Base-by-base conservation (phyloP, 2,113 vertebrate species). In the Puntigrus tetrazona region DNA sequence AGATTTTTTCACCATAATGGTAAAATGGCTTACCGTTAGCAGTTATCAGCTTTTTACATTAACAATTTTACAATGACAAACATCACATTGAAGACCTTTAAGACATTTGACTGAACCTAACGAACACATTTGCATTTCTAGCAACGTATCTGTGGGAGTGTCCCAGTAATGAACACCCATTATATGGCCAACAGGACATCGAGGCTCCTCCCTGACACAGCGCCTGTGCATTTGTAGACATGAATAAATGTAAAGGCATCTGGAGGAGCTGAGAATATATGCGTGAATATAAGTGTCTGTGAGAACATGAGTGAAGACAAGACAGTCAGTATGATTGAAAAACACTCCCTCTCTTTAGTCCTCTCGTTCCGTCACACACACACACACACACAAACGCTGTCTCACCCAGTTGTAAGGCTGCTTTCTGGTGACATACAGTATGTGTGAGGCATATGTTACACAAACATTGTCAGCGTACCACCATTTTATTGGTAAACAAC, bases 401-500 rank as follows among this genome's bases (percentile, higher is more conserved):
- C 38, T 36, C 81, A 73, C 18, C 73, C 78, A 78, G 83, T 81
- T 72, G 88, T 78, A 82, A 50, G 45, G 41, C 67, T 86, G 45
- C n/a, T 65, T 83, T 82, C 73, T 55, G 73, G 43, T 85, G 83
- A 84, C 85, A 78, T 87, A 65, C 86, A 76, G 79, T 80, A 78
- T 88, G 47, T 79, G 84, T 45, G 83, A 85, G 84, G 86, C 85
- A 72, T 86, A 86, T 91, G 88, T 90, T 91, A 87, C 82, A 84
- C 89, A 91, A 89, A 88, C 87, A 80, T 86, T 85, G 86, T 86
- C 90, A 90, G 77, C 83, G 82, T 90, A 89, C 82, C 89, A 93
- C 91, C 94, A 84, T 80, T 90, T 88, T 90, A 91, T 89, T 88
- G 87, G 88, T 89, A 92, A 91, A 90, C 88, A 89, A 90, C 86